Conservation (phyloP, 2,113 vertebrate genomes). For the Aix galericulata region DNA sequence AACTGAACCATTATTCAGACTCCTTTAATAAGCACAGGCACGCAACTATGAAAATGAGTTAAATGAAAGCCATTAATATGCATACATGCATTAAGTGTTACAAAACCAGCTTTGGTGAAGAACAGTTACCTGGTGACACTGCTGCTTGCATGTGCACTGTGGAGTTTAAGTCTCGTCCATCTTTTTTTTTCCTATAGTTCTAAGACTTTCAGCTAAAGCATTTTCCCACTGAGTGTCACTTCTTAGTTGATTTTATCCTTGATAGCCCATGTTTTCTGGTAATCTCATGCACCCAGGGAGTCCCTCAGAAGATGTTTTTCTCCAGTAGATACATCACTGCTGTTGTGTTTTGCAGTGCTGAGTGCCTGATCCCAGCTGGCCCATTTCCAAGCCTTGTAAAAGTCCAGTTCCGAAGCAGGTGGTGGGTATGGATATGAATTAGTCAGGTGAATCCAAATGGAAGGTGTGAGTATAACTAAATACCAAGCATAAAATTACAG, state of each 20-base stretch:
- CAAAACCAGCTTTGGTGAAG: conserved; percentile 16
- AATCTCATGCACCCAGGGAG: background rate
- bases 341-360: background rate
- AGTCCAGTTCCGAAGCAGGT: background rate
- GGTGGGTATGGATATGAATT: background rate
- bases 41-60: conserved; percentile 3
- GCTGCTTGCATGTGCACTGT: background rate
- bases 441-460: background rate
- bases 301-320: background rate
- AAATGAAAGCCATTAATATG: conserved; percentile 37
- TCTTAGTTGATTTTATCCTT: background rate
- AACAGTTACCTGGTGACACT: conserved; percentile 38
- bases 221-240: background rate
- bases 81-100: conserved; percentile 23
- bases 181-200: background rate
- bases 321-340: background rate
- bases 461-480: background rate
- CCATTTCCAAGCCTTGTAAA: background rate
- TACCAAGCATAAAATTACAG: background rate
- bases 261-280: background rate
- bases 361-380: background rate
- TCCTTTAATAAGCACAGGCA: conserved; percentile 18
- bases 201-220: background rate
- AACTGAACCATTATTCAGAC: conserved; percentile 29
- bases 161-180: background rate